Base-by-base conservation (phyloP, 1,140 invertebrate species). In the Amyelois transitella region DNA sequence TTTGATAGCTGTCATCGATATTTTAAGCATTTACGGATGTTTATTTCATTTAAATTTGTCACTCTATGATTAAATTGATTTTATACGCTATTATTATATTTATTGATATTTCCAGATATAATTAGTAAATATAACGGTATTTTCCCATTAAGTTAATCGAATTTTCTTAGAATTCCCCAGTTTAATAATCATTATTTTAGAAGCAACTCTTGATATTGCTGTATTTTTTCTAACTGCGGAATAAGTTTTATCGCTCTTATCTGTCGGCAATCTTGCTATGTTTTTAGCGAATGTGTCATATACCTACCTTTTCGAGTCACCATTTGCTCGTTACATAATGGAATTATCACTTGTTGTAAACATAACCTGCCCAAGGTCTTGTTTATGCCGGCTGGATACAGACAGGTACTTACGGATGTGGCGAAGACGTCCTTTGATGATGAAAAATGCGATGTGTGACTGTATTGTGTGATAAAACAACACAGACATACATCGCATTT, bases 201-300 rank as follows among this genome's bases (percentile, higher is more conserved):
- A 38, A 2, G 12, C 12, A 38, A 14, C 32, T 14, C 32, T 32
- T 14, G 32, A 51, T 19, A 45, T 43, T 52, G 14, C 18, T 28
- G 25, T 28, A 38, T 32, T 10, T 32, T 10, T 6, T 6, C n/a
- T 19, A 14, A 58, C 50, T 58, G 44, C 50, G 50, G 22, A 58
- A 32, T 58, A 58, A 17, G 7, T 47, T 58, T 52, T 58, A 58
- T 58, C 56, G 14, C 45, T 45, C 38, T 53, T 58, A 58, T 58
- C 56, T 38, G n/a, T 14, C n/a, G n/a, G 1, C 32, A 38, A 38
- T 38, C 32, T 38, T 38, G 17, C n/a, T 12, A n/a, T 8, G 1
- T 12, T 14, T 38, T 38, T 38, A 14, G 32, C 12, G 32, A 38
- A 38, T 38, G 32, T 38, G 32, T 38, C n/a, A 14, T 38, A 14